Conservation (phyloP, 2,888 invertebrate genomes). For the Heliconius sara region DNA sequence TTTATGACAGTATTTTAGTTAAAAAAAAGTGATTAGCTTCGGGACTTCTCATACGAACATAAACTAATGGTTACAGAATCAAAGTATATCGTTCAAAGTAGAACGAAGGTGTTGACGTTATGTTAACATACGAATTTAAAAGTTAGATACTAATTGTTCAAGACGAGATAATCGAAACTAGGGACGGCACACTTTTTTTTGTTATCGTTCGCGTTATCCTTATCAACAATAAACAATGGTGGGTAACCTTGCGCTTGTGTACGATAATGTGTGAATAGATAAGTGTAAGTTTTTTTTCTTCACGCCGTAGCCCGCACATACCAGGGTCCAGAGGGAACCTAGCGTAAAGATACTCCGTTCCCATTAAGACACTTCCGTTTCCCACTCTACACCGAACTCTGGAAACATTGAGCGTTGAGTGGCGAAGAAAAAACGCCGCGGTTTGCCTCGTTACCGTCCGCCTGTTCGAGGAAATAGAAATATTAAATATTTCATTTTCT, state of each 20-base stretch:
- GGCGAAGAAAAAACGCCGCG: no score
- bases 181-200: conserved; percentile 28
- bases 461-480: no score
- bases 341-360: no score
- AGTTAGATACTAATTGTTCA: neutral
- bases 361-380: no score
- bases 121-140: neutral
- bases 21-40: neutral
- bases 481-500: no score
- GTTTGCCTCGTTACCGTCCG: no score
- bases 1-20: neutral
- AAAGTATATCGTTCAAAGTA: neutral
- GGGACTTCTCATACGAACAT: neutral
- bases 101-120: neutral
- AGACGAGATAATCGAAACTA: conserved; percentile 38
- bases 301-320: no score
- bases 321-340: no score
- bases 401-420: no score
- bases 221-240: conserved; percentile 76
- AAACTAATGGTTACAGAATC: neutral
- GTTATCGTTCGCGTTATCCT: conserved; percentile 54
- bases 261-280: conserved; percentile 40
- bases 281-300: conserved; percentile 40
- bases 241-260: conserved; percentile 65
- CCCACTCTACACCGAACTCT: no score